Percentiles rank a stretch among this genome's conserved stretches.
Conservation (phyloP, 2,113 vertebrate species). For the Labeo catla region DNA sequence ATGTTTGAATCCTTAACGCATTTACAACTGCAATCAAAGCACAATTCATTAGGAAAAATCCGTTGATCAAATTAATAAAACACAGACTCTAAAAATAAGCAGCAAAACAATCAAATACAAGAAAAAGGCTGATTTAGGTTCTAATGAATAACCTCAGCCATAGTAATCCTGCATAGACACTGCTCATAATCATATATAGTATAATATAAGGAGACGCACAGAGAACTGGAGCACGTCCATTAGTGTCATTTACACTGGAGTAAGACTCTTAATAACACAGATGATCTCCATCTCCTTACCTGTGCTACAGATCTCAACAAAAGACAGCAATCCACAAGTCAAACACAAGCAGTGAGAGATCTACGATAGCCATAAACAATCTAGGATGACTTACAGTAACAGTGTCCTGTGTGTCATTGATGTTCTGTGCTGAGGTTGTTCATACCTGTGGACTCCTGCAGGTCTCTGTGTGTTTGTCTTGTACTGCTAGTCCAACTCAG, state of each 20-base stretch:
- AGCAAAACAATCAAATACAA: not conserved
- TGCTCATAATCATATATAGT: not conserved
- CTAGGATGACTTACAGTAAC: not conserved
- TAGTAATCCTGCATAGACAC: not conserved
- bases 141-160: not conserved
- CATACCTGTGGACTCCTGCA: not conserved
- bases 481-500: conserved; percentile 52
- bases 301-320: not conserved
- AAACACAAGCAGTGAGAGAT: not conserved
- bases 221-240: not conserved
- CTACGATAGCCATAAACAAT: not conserved
- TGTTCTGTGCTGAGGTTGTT: not conserved
- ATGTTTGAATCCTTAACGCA: not conserved
- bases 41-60: not conserved
- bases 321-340: not conserved
- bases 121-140: not conserved
- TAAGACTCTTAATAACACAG: not conserved
- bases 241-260: not conserved
- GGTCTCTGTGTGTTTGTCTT: conserved; percentile 1
- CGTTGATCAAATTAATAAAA: not conserved
- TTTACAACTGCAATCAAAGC: not conserved
- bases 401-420: not conserved
- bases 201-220: not conserved
- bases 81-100: not conserved
- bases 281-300: not conserved